Conservation (phyloP, 2,888 invertebrate genomes). For the Dolichopus griseipennis region DNA sequence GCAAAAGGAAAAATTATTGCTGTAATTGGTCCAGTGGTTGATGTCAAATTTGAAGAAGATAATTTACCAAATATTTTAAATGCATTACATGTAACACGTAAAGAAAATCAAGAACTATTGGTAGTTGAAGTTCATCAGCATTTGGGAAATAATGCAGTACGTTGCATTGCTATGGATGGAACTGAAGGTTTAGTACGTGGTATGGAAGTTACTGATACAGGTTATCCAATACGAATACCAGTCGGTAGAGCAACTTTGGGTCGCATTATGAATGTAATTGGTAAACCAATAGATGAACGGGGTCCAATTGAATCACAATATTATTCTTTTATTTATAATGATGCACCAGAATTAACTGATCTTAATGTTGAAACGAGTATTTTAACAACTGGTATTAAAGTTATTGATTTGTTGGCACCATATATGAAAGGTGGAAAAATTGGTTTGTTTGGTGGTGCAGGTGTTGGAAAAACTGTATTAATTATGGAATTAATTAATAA, state of each 20-base stretch:
- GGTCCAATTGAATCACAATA: slow-evolving; percentile 75
- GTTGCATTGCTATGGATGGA: slow-evolving; percentile 90
- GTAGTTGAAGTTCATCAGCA: slow-evolving; percentile 54
- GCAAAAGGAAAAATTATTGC: slow-evolving; percentile 47
- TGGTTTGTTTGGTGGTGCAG: slow-evolving; percentile 87
- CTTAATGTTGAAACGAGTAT: slow-evolving; percentile 89
- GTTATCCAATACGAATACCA: slow-evolving; percentile 82
- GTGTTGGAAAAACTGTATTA: slow-evolving; percentile 90
- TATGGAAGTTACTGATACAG: slow-evolving; percentile 69
- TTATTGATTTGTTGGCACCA: slow-evolving; percentile 84
- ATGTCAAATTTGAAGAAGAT: slow-evolving; percentile 81
- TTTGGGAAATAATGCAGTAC: slow-evolving; percentile 80
- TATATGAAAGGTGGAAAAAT: slow-evolving; percentile 93
- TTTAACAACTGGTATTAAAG: slow-evolving; percentile 82
- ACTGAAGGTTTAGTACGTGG: slow-evolving; percentile 87
- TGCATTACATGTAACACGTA: slow-evolving; percentile 67
- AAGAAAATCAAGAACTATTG: slow-evolving; percentile 47
- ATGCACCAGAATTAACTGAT: slow-evolving; percentile 83
- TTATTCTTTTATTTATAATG: slow-evolving; percentile 75
- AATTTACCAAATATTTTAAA: slow-evolving; percentile 77
- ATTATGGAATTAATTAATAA: slow-evolving; percentile 97
- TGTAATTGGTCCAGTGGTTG: slow-evolving; percentile 87
- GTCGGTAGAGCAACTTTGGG: slow-evolving; percentile 86
- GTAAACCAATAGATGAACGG: slow-evolving; percentile 74
- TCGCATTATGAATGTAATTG: slow-evolving; percentile 90